phyloP scores from a whole-genome alignment of 2,797 vertebrate genomes.

The Paedocypris micromegethes region DNA sequence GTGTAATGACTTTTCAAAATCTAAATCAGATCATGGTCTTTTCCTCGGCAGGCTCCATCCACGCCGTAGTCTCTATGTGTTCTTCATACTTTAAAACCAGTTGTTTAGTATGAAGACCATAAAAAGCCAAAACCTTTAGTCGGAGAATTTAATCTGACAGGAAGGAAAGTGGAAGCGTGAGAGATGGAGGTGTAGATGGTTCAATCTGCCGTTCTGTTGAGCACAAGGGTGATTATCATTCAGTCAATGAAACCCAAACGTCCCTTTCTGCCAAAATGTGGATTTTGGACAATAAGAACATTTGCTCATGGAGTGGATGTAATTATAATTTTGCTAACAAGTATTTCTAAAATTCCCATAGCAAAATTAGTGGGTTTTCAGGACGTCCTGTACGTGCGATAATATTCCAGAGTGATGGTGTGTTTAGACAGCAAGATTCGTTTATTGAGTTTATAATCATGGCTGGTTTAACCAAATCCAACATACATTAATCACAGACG shows the following conservation, averaged over 20 bases:
- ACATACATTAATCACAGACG: too few relatives aligned
- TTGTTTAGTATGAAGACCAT: conserved; percentile 25
- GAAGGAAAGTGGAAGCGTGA: neutral
- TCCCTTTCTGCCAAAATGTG: neutral
- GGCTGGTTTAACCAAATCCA: neutral
- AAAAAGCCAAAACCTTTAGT: conserved; percentile 8
- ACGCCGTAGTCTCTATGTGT: conserved; percentile 12
- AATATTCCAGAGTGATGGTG: too few relatives aligned
- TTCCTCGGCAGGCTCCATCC: too few relatives aligned
- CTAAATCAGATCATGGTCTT: too few relatives aligned
- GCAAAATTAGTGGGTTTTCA: too few relatives aligned
- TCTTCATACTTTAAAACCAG: conserved; percentile 12
- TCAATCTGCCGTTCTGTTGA: neutral
- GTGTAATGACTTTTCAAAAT: too few relatives aligned
- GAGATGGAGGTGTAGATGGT: neutral
- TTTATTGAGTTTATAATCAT: neutral
- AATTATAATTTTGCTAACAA: too few relatives aligned
- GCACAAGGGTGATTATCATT: neutral
- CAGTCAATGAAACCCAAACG: neutral
- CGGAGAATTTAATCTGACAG: conserved; percentile 21
- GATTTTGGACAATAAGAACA: too few relatives aligned
- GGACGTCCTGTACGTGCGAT: too few relatives aligned
- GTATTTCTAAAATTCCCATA: too few relatives aligned
- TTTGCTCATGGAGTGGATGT: too few relatives aligned
- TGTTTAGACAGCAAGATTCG: neutral